phyloP scores from a whole-genome alignment of 2,888 invertebrate genomes.

The Scotopteryx bipunctaria region DNA sequence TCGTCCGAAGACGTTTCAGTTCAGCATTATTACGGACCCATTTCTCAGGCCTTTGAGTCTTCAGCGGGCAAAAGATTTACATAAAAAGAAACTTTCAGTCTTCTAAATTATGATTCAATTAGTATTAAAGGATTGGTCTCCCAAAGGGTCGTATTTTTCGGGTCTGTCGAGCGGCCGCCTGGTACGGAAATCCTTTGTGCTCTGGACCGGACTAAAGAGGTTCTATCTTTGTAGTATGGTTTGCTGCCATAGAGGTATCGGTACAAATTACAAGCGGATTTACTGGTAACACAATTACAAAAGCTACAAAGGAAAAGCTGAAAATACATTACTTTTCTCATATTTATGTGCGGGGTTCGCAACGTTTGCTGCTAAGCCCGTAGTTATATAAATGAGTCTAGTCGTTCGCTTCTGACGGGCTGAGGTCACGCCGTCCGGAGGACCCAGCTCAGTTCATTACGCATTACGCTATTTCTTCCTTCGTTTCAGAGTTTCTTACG shows the following conservation, averaged over 20 bases:
- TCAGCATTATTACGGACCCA: conserved; percentile 69
- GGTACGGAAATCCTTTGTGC: conserved; percentile 75
- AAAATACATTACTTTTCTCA: conserved; percentile 41
- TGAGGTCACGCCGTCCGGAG: conserved; percentile 43
- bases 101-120: conserved; percentile 82
- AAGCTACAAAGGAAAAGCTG: conserved; percentile 39
- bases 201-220: conserved; percentile 75
- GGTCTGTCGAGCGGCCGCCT: conserved; percentile 58
- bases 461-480: conserved; percentile 52
- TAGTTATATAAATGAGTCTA: conserved; percentile 38
- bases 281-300: conserved; percentile 41
- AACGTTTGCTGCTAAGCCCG: conserved; percentile 40
- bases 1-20: conserved; percentile 58
- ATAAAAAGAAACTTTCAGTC: conserved; percentile 81
- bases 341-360: conserved; percentile 32
- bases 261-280: conserved; percentile 64
- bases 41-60: conserved; percentile 69
- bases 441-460: conserved; percentile 60
- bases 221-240: conserved; percentile 67
- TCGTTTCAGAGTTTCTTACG: conserved; percentile 43
- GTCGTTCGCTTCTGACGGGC: conserved; percentile 41
- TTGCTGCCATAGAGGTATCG: conserved; percentile 62
- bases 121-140: conserved; percentile 81
- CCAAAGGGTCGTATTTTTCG: conserved; percentile 79
- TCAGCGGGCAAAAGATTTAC: conserved; percentile 74